Evolutionary conservation across 2,888 invertebrate genomes (phyloP).

Genomic region (Microplitis deprimator): DNA sequence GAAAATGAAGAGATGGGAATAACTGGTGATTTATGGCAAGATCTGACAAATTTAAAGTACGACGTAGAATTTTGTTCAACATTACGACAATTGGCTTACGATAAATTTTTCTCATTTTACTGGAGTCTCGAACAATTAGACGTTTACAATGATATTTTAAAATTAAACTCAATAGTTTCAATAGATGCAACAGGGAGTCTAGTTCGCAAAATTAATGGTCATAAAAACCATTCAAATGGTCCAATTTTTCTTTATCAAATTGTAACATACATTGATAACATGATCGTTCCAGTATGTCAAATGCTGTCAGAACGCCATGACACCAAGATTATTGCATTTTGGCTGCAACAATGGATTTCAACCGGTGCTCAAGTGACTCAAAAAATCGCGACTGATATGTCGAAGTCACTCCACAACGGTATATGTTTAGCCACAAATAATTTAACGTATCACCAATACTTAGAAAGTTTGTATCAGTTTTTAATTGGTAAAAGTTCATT

Average conservation of each 20-base stretch:
- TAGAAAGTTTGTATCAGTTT: too few relatives aligned
- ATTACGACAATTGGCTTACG: background rate
- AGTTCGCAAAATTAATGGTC: slow-evolving; percentile 29
- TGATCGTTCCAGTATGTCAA: slow-evolving; percentile 19
- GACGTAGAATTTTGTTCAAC: background rate
- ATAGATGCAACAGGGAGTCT: slow-evolving; percentile 36
- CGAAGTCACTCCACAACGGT: slow-evolving; percentile 36
- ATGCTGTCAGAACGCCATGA: background rate
- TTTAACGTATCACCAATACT: slow-evolving; percentile 31
- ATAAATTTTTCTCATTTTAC: slow-evolving; percentile 33
- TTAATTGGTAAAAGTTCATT: too few relatives aligned
- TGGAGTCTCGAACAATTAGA: slow-evolving; percentile 39
- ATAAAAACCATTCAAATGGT: slow-evolving; percentile 9
- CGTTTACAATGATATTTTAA: slow-evolving; percentile 33
- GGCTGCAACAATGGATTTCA: slow-evolving; percentile 17
- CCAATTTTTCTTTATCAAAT: slow-evolving; percentile 41
- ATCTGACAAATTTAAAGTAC: background rate
- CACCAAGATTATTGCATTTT: slow-evolving; percentile 5
- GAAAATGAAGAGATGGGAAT: background rate
- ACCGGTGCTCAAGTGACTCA: slow-evolving; percentile 4
- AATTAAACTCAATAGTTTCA: slow-evolving; percentile 30
- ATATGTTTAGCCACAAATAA: slow-evolving; percentile 29
- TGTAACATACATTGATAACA: slow-evolving; percentile 30
- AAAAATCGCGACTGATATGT: slow-evolving; percentile 38
- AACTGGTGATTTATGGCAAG: background rate